Base-by-base conservation (phyloP, 2,797 vertebrate species). In the Carcharodon carcharias region DNA sequence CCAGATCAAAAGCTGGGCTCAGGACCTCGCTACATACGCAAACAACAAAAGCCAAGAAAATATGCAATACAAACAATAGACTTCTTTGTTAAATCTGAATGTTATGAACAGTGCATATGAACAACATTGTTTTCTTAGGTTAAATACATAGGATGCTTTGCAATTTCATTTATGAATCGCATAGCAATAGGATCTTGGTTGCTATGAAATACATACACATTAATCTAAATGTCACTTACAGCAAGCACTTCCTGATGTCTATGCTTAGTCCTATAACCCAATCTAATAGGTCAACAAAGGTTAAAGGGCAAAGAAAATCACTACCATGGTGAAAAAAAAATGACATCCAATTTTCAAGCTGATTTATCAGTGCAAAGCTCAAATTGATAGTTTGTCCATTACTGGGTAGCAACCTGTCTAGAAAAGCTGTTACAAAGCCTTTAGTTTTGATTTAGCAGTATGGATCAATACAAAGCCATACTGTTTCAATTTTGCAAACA, bases 311-410 rank as follows among this genome's bases (percentile, higher is more conserved):
- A 96, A 97, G 98, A 97, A 99, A 99, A 98, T 99, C 98, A 98
- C 98, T 98, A 98, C 97, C 98, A 97, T 97, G 97, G 97, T 97
- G 97, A 97, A 98, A 98, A 98, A 98, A 98, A 98, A 97, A 96
- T 99, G 99, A 99, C 99, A 99, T 99, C 99, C 99, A 99, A 99
- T 99, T 99, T 99, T 99, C 99, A 98, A 99, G 98, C 98, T 99
- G 99, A 99, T 99, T 99, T 99, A 99, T 99, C 99, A 99, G 99
- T 98, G 97, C 98, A 98, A 99, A 98, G 99, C 98, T 98, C 99
- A 99, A 99, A 99, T 99, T 99, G 99, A 99, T 99, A 99, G 99
- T 98, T 98, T 99, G 99, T 98, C 94, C 99, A 99, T 99, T 99
- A 98, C 98, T 97, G 98, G 97, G 98, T 97, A 98, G 98, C 97